phyloP scores from a whole-genome alignment of 2,113 vertebrate species.

The Poeciliopsis turrubarensis region DNA sequence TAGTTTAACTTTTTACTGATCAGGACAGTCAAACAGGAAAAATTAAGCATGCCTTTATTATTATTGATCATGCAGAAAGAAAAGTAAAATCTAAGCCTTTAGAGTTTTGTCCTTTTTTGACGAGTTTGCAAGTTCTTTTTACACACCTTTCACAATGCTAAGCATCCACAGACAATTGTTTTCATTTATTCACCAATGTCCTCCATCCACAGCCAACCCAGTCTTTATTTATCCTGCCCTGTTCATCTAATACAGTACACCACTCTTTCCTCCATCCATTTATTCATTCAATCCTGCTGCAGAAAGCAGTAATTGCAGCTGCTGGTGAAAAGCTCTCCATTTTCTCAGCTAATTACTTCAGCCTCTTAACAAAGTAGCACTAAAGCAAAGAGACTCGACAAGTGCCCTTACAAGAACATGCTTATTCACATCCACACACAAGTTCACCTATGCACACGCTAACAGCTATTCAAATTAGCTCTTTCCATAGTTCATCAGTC shows the following conservation, averaged over 20 bases:
- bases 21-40: no score
- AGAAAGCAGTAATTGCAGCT: constrained; percentile 56
- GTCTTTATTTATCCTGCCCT: constrained; percentile 23
- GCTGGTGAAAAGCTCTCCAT: constrained; percentile 64
- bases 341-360: constrained; percentile 71
- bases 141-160: neutral
- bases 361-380: constrained; percentile 65
- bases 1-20: no score
- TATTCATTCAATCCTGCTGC: constrained; percentile 33
- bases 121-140: neutral
- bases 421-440: constrained; percentile 28
- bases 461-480: constrained; percentile 37
- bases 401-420: constrained; percentile 33
- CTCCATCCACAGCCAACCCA: constrained; percentile 18
- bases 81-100: neutral
- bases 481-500: constrained; percentile 26
- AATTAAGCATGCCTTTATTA: neutral
- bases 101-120: neutral
- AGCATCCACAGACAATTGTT: constrained; percentile 15
- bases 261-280: constrained; percentile 26
- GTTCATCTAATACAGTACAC: constrained; percentile 26
- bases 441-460: constrained; percentile 20
- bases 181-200: constrained; percentile 17
- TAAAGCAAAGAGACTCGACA: constrained; percentile 45
- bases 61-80: neutral